Evolutionary conservation across 2,113 vertebrate species (phyloP).

Genomic region (Burhinus oedicnemus): DNA sequence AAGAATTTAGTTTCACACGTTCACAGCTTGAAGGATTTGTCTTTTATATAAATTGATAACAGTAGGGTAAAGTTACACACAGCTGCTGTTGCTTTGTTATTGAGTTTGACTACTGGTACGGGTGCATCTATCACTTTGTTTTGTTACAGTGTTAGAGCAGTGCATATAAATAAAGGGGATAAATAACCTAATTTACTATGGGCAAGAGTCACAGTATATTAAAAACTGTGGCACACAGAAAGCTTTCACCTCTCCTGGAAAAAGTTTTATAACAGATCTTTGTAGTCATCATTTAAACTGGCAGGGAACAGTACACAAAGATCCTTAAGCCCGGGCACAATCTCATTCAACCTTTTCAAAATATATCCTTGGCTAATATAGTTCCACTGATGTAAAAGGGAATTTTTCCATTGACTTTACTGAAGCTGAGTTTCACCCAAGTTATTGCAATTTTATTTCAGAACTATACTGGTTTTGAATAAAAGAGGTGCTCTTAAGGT

Average conservation of each 20-base stretch:
- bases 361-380: background rate
- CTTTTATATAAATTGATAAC: slow-evolving; percentile 51
- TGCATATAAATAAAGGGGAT: slow-evolving; percentile 49
- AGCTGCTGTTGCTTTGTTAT: slow-evolving; percentile 30
- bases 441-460: background rate
- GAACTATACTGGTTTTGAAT: background rate
- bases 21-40: slow-evolving; percentile 13
- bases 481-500: background rate
- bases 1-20: background rate
- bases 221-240: slow-evolving; percentile 17
- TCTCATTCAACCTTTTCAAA: slow-evolving; percentile 1
- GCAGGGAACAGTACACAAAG: slow-evolving; percentile 16
- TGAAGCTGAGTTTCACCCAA: background rate
- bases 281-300: slow-evolving; percentile 56
- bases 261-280: slow-evolving; percentile 41
- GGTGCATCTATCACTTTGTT: slow-evolving; percentile 47
- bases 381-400: background rate
- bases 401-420: background rate
- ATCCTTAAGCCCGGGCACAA: background rate
- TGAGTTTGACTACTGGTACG: slow-evolving; percentile 1
- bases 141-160: slow-evolving; percentile 18
- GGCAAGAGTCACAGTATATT: slow-evolving; percentile 32
- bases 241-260: slow-evolving; percentile 12
- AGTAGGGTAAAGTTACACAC: slow-evolving; percentile 6
- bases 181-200: slow-evolving; percentile 57